phyloP scores from a whole-genome alignment of 1,140 invertebrate genomes.

The Amphibalanus amphitrite region DNA sequence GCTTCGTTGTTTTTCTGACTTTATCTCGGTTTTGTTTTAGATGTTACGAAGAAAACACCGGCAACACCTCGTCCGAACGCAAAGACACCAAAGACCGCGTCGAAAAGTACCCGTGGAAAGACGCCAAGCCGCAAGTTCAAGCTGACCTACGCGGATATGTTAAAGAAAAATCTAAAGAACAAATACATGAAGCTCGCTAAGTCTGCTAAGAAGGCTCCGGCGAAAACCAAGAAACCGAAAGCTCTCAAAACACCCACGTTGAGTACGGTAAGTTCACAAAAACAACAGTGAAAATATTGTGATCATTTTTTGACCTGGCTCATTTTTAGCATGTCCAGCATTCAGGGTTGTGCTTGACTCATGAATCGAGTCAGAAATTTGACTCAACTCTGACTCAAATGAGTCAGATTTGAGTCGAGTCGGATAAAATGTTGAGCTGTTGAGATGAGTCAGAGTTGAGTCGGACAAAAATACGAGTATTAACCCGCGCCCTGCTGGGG shows the following conservation, averaged over 20 bases:
- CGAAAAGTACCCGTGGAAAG: background rate
- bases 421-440: too few species aligned
- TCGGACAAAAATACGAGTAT: too few species aligned
- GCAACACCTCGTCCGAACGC: background rate
- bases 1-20: too few species aligned
- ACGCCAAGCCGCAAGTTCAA: background rate
- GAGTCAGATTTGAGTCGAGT: too few species aligned
- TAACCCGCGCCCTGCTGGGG: too few species aligned
- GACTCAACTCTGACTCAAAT: too few species aligned
- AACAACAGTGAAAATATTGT: too few species aligned
- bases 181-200: background rate
- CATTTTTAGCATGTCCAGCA: too few species aligned
- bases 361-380: too few species aligned
- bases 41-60: background rate
- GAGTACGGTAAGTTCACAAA: background rate
- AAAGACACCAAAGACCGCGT: background rate
- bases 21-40: background rate
- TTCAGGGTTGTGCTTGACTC: too few species aligned
- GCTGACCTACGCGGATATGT: background rate
- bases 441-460: too few species aligned
- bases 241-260: background rate
- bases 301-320: too few species aligned
- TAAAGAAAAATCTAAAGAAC: background rate
- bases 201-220: slow-evolving; percentile 8
- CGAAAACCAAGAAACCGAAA: background rate